phyloP scores from a whole-genome alignment of 2,113 vertebrate genomes.

The Cyphomyrus plagiostoma region DNA sequence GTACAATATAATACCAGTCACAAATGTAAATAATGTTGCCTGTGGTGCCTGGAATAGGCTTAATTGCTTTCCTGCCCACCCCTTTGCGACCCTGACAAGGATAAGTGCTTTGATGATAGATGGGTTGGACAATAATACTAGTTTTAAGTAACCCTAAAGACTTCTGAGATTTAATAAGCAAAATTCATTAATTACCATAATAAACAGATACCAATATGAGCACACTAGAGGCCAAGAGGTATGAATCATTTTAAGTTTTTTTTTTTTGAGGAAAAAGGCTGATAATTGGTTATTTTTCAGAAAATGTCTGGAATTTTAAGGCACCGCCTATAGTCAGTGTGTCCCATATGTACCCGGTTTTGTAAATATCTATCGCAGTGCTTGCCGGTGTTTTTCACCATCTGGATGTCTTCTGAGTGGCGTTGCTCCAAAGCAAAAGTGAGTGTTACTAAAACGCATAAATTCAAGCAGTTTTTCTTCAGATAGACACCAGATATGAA shows the following conservation, averaged over 20 bases:
- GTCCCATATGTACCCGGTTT: neutral
- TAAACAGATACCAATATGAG: neutral
- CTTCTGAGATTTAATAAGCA: neutral
- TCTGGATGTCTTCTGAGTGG: neutral
- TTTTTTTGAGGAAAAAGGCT: neutral
- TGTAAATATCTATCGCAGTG: neutral
- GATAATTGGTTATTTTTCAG: neutral
- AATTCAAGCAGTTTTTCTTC: neutral
- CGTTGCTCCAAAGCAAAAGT: neutral
- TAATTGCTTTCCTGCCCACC: neutral
- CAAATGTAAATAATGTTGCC: neutral
- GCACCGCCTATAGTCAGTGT: neutral
- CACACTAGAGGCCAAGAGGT: neutral
- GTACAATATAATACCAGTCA: neutral
- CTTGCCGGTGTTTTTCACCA: neutral
- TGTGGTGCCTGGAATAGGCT: neutral
- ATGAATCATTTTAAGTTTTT: neutral
- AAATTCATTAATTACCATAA: neutral
- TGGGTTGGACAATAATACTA: neutral
- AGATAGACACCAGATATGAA: neutral
- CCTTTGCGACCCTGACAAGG: neutral
- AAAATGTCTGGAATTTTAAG: neutral
- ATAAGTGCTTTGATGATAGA: neutral
- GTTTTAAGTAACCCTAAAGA: neutral
- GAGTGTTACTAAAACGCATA: neutral